phyloP scores from a whole-genome alignment of 1,140 invertebrate genomes.

The Trichonephila clavata region DNA sequence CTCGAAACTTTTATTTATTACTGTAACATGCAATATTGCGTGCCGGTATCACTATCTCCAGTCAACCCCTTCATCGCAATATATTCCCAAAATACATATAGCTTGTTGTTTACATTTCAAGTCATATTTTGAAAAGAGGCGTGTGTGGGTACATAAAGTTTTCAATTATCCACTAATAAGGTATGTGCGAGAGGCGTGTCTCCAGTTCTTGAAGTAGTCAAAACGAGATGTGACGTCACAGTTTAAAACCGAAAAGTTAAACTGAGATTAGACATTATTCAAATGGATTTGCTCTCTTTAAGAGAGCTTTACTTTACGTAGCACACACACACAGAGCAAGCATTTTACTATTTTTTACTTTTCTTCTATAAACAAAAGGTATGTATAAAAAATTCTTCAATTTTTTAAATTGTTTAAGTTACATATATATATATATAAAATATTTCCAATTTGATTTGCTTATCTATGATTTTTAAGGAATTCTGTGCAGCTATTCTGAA shows the following conservation, averaged over 20 bases:
- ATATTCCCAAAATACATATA: not conserved
- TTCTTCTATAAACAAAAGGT: not conserved
- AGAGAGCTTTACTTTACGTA: not conserved
- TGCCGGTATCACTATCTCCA: not conserved
- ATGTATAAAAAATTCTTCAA: not conserved
- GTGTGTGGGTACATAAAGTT: not conserved
- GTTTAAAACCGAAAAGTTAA: not conserved
- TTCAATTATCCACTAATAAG: not conserved
- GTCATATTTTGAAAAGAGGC: not conserved
- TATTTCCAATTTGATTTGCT: too few relatives aligned
- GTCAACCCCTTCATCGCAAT: not conserved
- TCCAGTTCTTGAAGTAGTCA: not conserved
- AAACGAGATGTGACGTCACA: not conserved
- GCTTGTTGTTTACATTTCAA: not conserved
- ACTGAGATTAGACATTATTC: not conserved
- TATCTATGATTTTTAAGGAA: too few relatives aligned
- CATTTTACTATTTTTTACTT: too few relatives aligned
- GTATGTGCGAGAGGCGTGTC: not conserved
- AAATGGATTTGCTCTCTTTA: not conserved
- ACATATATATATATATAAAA: too few relatives aligned
- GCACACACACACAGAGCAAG: too few relatives aligned
- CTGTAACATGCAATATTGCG: not conserved
- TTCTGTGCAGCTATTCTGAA: too few relatives aligned
- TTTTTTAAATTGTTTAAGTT: too few relatives aligned
- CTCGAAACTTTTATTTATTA: not conserved